These are phyloP conservation scores for Pogonophryne albipinna DNA, from an alignment of 2,797 vertebrate species.

Conservation along the genomic window DNA sequence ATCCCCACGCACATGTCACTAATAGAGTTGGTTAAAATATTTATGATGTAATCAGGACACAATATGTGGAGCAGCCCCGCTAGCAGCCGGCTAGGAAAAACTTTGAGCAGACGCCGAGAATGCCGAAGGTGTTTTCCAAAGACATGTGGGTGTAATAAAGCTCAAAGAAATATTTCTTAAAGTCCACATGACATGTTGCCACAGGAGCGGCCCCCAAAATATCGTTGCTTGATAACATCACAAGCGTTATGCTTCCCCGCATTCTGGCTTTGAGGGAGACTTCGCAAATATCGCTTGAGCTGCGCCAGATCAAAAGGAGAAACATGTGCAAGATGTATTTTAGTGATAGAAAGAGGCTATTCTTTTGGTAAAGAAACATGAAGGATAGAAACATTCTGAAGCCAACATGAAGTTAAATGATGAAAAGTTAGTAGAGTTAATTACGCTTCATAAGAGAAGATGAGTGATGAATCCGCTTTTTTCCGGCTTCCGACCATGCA, in stretches of 20 bases:
- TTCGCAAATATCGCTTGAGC: constrained; percentile 62
- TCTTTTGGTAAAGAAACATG: constrained; percentile 37
- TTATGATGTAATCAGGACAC: constrained; percentile 76
- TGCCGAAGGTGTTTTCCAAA: constrained; percentile 66
- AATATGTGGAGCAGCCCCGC: constrained; percentile 51
- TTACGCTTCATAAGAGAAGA: constrained; percentile 20
- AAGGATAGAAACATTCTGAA: background rate
- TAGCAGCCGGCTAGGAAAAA: constrained; percentile 43
- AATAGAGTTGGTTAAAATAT: constrained; percentile 70
- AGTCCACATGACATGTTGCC: constrained; percentile 62
- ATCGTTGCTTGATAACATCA: constrained; percentile 70
- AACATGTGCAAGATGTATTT: constrained; percentile 62
- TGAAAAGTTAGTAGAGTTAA: constrained; percentile 24
- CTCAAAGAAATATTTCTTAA: constrained; percentile 64
- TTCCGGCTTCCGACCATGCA: constrained; percentile 37
- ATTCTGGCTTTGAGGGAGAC: constrained; percentile 60
- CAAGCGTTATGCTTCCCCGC: constrained; percentile 60
- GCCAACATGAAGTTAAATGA: constrained; percentile 6
- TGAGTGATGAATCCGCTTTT: constrained; percentile 14
- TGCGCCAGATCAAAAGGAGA: constrained; percentile 63
- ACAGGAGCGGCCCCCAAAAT: constrained; percentile 49
- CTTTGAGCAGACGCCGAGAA: constrained; percentile 54
- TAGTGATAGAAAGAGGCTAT: constrained; percentile 11
- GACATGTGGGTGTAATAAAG: constrained; percentile 74
- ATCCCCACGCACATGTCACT: constrained; percentile 59